Conservation (phyloP, 2,888 invertebrate genomes). For the Dascillus cervinus region DNA sequence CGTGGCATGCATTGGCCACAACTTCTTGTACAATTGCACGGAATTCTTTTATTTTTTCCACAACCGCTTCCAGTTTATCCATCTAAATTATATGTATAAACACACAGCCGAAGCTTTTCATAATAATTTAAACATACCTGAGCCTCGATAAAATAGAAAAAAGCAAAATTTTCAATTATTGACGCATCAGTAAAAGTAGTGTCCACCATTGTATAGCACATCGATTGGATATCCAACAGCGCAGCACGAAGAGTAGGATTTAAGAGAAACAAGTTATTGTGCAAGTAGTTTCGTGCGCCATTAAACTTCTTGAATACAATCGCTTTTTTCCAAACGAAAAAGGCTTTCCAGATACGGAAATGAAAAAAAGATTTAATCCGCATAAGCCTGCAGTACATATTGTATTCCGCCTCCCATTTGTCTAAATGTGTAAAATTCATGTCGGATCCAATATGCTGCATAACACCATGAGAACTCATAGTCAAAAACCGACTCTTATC, state of each 20-base stretch:
- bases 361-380: conserved; percentile 62
- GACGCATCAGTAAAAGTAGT: conserved; percentile 55
- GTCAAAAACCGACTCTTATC: conserved; percentile 69
- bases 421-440: conserved; percentile 70
- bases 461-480: conserved; percentile 73
- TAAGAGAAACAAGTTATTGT: conserved; percentile 64
- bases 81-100: conserved; percentile 35
- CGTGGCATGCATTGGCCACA: conserved; percentile 63
- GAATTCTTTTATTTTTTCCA: conserved; percentile 42
- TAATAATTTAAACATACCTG: conserved; percentile 44
- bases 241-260: conserved; percentile 66
- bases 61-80: conserved; percentile 37
- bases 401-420: conserved; percentile 77
- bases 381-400: conserved; percentile 69
- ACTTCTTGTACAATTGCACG: conserved; percentile 49
- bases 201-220: conserved; percentile 57
- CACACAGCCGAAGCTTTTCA: conserved; percentile 2
- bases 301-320: conserved; percentile 62
- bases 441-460: conserved; percentile 64
- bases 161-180: conserved; percentile 43
- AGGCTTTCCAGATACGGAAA: conserved; percentile 71
- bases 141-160: conserved; percentile 64
- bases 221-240: conserved; percentile 60
- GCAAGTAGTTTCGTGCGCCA: conserved; percentile 51
- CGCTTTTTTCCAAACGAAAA: conserved; percentile 67